Conservation (phyloP, 2,797 vertebrate genomes). For the Staurois parvus region DNA sequence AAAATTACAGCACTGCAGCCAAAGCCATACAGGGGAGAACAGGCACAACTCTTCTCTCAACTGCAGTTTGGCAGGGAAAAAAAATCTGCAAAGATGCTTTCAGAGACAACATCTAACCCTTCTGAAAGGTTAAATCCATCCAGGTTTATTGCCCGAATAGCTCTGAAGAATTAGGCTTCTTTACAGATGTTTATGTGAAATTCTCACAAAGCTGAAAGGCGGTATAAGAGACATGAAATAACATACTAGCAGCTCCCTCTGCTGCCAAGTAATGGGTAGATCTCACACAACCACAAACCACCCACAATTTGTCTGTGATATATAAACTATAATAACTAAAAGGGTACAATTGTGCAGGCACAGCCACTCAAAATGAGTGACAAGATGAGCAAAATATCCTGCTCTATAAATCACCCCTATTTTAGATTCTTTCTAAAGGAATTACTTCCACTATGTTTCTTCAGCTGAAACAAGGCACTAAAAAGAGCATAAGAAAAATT, state of each 20-base stretch:
- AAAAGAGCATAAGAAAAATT: too few relatives aligned
- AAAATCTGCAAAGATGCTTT: slow-evolving; percentile 61
- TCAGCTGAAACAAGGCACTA: too few relatives aligned
- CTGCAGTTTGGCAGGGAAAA: slow-evolving; percentile 26
- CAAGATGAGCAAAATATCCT: background rate
- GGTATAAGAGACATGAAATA: background rate
- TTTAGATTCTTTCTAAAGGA: too few relatives aligned
- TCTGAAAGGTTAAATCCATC: slow-evolving; percentile 53
- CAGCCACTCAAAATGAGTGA: slow-evolving; percentile 6
- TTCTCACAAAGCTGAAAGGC: background rate
- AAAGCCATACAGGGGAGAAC: slow-evolving; percentile 63
- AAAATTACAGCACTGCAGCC: slow-evolving; percentile 68
- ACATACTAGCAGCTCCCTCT: slow-evolving; percentile 47
- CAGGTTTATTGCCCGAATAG: slow-evolving; percentile 44
- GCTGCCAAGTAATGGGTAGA: slow-evolving; percentile 46
- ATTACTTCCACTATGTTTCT: too few relatives aligned
- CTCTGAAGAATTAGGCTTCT: slow-evolving; percentile 37
- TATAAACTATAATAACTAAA: slow-evolving; percentile 4
- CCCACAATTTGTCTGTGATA: slow-evolving; percentile 34
- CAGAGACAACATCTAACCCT: slow-evolving; percentile 59
- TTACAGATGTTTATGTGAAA: slow-evolving; percentile 29
- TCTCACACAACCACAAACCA: slow-evolving; percentile 18
- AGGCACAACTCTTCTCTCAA: slow-evolving; percentile 63
- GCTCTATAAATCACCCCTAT: background rate
- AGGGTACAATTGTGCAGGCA: background rate